Percentiles rank a stretch among this genome's conserved stretches.
These are phyloP conservation scores for Otolemur crassicaudatus DNA, from an alignment of 2,797 vertebrate species.

Conservation along the genomic window DNA sequence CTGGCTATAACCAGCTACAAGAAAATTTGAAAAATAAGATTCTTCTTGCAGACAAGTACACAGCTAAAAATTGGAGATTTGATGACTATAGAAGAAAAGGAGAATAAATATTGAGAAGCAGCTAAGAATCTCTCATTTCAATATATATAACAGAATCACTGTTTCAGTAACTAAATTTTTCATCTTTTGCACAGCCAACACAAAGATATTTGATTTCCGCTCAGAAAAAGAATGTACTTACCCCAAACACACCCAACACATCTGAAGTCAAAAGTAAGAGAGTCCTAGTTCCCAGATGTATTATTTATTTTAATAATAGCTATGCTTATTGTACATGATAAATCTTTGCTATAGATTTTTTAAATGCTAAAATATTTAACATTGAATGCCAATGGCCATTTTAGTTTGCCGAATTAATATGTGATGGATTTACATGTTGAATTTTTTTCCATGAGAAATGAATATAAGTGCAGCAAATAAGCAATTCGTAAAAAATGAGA, in stretches of 20 bases:
- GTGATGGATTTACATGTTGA: neutral
- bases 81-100: neutral
- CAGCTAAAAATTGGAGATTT: neutral
- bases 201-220: neutral
- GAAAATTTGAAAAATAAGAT: neutral
- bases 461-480: neutral
- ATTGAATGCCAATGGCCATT: neutral
- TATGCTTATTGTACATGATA: neutral
- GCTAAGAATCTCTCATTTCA: neutral
- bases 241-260: neutral
- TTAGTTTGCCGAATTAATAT: slow-evolving; percentile 31
- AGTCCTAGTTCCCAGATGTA: neutral
- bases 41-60: neutral
- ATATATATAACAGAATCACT: neutral
- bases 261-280: slow-evolving; percentile 35
- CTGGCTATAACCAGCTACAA: neutral
- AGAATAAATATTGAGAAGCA: neutral
- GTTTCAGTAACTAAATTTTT: neutral
- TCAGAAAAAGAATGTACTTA: neutral
- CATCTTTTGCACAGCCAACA: neutral
- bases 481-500: neutral
- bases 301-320: neutral
- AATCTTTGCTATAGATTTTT: slow-evolving; percentile 5
- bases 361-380: slow-evolving; percentile 25
- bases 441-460: slow-evolving; percentile 19